phyloP scores from a whole-genome alignment of 1,140 invertebrate species.

The Alviniconcha marisindica region DNA sequence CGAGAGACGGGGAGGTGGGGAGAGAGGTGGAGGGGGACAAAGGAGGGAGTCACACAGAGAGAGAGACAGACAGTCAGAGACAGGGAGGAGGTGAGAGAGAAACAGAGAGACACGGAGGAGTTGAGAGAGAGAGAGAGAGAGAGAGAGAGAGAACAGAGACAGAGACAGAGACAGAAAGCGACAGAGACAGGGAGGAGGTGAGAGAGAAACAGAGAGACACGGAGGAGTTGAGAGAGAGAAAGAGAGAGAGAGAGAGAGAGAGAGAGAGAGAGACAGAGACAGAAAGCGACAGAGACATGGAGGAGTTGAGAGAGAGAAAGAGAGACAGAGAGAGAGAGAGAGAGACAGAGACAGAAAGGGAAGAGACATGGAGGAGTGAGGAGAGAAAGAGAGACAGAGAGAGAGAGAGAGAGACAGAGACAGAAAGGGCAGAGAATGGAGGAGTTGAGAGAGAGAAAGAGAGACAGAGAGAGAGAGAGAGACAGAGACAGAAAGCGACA shows the following conservation, averaged over 20 bases:
- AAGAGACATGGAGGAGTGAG: not conserved
- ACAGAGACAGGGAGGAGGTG: not conserved
- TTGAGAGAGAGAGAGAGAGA: not conserved
- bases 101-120: not conserved
- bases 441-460: not conserved
- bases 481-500: not conserved
- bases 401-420: slow-evolving; percentile 9
- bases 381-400: not conserved
- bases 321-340: not conserved
- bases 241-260: not conserved
- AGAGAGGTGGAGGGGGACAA: no score
- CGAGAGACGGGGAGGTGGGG: no score
- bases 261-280: not conserved
- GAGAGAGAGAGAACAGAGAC: not conserved
- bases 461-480: not conserved
- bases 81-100: no score
- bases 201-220: not conserved
- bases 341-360: not conserved
- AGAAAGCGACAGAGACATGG: not conserved
- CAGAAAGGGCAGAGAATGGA: not conserved
- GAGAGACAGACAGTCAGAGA: no score
- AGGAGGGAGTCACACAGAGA: no score
- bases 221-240: not conserved
- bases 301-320: not conserved
- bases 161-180: not conserved